Base-by-base conservation (phyloP, 92 coral and sea anemone genomes). In the Siderastrea radians region DNA sequence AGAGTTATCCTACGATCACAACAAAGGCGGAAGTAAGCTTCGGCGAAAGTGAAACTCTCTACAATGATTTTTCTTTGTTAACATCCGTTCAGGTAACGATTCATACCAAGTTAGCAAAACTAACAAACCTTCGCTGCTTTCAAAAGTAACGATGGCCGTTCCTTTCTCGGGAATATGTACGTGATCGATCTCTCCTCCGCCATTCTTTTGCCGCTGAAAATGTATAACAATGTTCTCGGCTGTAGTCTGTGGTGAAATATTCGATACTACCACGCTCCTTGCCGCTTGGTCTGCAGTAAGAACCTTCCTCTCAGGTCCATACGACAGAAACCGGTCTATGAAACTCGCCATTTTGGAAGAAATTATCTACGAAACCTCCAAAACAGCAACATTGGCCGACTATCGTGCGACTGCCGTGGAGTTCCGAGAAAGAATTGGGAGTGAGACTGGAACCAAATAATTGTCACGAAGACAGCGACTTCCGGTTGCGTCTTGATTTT, bases 141-240 rank as follows among this genome's bases (percentile, higher is more conserved):
- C 93, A 52, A 85, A 90, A 38, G 86, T 90, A 6, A 90, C 47
- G 7, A 90, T 49, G 60, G 90, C 93, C 38, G 66, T 52, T 54
- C 77, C 77, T 19, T 84, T 45, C 9, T 53, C 49, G 1, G 82
- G 55, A 54, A 90, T 78, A 69, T 47, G 63, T 46, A 90, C 49
- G 43, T 14, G 12, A 4, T 90, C 86, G 58, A 85, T 53, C 26
- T 90, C 93, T 2, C 93, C 93, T 49, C 93, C 93, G 54, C 86
- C 90, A 59, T 90, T 78, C 63, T 26, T 78, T 10, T 0, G 16
- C 70, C 6, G 79, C 68, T 90, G 93, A 14, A 90, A 90, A 77
- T 90, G 82, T 7, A 88, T 88, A 3, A 49, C 17, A 3, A 82
- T 79, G 52, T 82, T 4, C 11, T 81, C 78, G 12, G 1, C 50